Percentiles rank a stretch among this genome's conserved stretches.
Conservation (phyloP, 2,113 vertebrate genomes). For the Alosa alosa region DNA sequence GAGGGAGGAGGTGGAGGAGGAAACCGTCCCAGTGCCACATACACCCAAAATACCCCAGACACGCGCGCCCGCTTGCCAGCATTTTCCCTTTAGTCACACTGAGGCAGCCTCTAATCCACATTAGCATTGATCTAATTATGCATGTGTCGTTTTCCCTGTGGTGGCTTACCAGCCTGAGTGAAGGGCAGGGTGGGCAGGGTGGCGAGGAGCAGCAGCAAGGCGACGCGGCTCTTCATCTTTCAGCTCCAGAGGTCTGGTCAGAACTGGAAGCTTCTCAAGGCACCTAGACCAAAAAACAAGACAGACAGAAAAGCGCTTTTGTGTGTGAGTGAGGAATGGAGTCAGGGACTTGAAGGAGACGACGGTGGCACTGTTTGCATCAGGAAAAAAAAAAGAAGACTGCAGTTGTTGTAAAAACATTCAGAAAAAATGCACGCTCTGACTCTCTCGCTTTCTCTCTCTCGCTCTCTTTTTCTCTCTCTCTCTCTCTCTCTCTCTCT, state of each 20-base stretch:
- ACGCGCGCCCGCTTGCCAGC: not conserved
- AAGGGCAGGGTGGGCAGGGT: conserved; percentile 53
- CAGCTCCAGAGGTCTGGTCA: conserved; percentile 25
- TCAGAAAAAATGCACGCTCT: not conserved
- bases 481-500: not conserved
- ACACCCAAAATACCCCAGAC: not conserved
- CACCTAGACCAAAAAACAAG: conserved; percentile 47
- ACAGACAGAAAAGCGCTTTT: conserved; percentile 24
- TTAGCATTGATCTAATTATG: not conserved
- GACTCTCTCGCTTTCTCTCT: not conserved
- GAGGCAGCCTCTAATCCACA: not conserved
- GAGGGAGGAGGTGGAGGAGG: too few species aligned
- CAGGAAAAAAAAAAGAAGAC: not conserved
- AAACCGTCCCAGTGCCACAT: not conserved
- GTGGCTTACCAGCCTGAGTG: conserved; percentile 60
- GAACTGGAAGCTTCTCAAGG: conserved; percentile 34
- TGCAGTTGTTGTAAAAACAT: not conserved
- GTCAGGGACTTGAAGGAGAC: conserved; percentile 1
- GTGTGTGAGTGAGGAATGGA: not conserved
- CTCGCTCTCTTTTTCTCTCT: not conserved
- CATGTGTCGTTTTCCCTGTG: not conserved
- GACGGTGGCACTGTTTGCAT: conserved; percentile 16
- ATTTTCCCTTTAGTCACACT: not conserved
- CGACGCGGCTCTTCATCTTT: conserved; percentile 61
- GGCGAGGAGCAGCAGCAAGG: conserved; percentile 36